A percentile compares a stretch with the other conserved stretches of the same genome.
phyloP scores from a whole-genome alignment of 2,888 invertebrate genomes.

The Sinodicranocentrus sp. region DNA sequence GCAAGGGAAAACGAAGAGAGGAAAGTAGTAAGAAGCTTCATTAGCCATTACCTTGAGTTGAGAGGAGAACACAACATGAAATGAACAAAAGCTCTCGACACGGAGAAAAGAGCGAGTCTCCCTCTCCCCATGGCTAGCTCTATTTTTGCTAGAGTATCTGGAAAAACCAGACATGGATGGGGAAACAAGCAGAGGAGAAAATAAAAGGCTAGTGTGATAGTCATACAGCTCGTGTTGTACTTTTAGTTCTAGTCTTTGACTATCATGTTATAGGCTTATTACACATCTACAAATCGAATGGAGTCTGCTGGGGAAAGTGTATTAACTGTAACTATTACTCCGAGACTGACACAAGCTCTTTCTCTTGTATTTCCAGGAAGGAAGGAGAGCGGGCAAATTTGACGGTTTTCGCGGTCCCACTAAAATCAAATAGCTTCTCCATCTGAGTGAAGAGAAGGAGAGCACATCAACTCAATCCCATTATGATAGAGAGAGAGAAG shows the following conservation, averaged over 20 bases:
- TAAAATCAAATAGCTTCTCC: conserved; percentile 62
- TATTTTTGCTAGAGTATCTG: too few species aligned
- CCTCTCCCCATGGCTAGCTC: too few species aligned
- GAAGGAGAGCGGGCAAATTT: conserved; percentile 3
- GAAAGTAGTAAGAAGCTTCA: not conserved
- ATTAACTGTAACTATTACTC: not conserved
- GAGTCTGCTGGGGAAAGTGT: not conserved
- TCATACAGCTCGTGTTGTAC: too few species aligned
- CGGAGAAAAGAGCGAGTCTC: too few species aligned
- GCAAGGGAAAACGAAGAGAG: too few species aligned
- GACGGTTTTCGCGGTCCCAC: conserved; percentile 33
- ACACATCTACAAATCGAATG: conserved; percentile 1
- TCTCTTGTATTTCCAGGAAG: not conserved
- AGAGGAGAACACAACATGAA: too few species aligned
- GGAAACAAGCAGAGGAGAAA: too few species aligned
- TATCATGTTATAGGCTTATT: not conserved
- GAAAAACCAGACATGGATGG: too few species aligned
- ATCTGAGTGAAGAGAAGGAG: too few species aligned
- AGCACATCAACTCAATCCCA: conserved; percentile 39
- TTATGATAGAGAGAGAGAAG: conserved; percentile 4
- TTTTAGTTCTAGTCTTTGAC: not conserved
- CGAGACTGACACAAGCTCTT: not conserved
- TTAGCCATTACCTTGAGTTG: conserved; percentile 8
- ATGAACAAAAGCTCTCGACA: too few species aligned
- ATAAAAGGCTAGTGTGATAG: too few species aligned